Evolutionary conservation across 2,113 vertebrate genomes (phyloP), one percentile per base, ranked within the genome.

Genomic region (Procavia capensis): DNA sequence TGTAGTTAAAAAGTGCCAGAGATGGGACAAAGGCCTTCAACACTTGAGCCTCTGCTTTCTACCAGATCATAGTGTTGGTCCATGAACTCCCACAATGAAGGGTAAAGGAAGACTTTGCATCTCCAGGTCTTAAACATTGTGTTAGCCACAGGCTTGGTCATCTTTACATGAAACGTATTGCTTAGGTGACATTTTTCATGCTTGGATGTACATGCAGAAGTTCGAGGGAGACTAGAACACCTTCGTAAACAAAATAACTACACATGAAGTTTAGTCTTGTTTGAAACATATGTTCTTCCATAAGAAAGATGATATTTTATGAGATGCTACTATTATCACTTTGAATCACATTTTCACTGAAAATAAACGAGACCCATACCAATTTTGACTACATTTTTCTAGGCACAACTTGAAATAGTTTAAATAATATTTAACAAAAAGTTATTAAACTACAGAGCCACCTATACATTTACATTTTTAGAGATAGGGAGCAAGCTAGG

Each of bases 121-220:
- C 74, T 85, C 63, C 29, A 29, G 85, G 45, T 22, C 43, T 31
- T 85, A 45, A n/a, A n/a, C 31, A 10, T 1, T 24, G 47, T 59
- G 34, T 68, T 57, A 78, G 74, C 88, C 80, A 82, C 47, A 45
- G 82, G 90, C 89, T 43, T 88, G 66, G 54, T 54, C 7, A 3
- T 90, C 8, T 86, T 86, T 95, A 93, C 41, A 76, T 85, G 95
- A 95, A 81, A 90, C 76, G 89, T 0, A 84, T 27, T 27, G 84
- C 39, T 1, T 6, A 72, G 39, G 91, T 85, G 81, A 96, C 96
- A 92, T 96, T 95, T 97, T 59, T 97, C 97, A 90, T 85, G 41
- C 91, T 94, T 85, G 96, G 92, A 82, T 83, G 91, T 94, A 72
- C 76, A 89, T 29, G 85, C 85, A 54, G 80, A 91, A 97, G 66